Percentiles rank a stretch among this genome's conserved stretches.
Evolutionary conservation across 2,888 invertebrate species (phyloP).

Genomic region (Stenchaetothrips biformis): DNA sequence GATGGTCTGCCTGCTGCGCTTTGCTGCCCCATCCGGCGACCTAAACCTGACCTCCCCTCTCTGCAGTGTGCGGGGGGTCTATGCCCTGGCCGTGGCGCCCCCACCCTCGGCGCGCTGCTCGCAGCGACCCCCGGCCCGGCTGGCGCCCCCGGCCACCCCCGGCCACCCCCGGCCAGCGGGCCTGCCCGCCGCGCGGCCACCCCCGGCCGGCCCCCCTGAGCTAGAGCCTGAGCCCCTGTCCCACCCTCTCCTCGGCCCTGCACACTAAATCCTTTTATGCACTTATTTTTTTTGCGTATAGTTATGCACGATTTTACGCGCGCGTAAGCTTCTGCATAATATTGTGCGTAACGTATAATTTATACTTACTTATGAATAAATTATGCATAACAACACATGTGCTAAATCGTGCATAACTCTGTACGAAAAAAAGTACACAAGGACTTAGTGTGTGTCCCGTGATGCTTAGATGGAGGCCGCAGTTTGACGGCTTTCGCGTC

Average conservation of each 20-base stretch:
- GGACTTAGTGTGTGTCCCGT: no score
- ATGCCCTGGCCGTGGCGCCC: background rate
- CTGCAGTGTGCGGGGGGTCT: background rate
- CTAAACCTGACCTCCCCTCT: slow-evolving; percentile 7
- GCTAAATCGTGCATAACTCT: no score
- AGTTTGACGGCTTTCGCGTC: background rate
- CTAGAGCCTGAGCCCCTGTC: background rate
- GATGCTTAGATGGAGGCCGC: background rate
- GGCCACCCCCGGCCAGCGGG: background rate
- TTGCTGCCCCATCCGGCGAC: no score
- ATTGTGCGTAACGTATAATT: no score
- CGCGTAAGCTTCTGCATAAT: no score
- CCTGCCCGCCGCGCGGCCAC: background rate
- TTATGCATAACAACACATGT: no score
- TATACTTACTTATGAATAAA: no score
- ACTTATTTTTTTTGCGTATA: no score
- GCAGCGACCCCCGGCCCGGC: background rate
- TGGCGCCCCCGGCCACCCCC: background rate
- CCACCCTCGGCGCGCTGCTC: background rate
- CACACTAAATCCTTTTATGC: no score
- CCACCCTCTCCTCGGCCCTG: background rate
- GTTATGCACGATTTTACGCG: no score
- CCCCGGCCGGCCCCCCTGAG: background rate
- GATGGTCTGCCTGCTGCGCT: no score
- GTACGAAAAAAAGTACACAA: no score